Conservation (phyloP, 1,140 invertebrate genomes). For the Brachionus paranguensis region DNA sequence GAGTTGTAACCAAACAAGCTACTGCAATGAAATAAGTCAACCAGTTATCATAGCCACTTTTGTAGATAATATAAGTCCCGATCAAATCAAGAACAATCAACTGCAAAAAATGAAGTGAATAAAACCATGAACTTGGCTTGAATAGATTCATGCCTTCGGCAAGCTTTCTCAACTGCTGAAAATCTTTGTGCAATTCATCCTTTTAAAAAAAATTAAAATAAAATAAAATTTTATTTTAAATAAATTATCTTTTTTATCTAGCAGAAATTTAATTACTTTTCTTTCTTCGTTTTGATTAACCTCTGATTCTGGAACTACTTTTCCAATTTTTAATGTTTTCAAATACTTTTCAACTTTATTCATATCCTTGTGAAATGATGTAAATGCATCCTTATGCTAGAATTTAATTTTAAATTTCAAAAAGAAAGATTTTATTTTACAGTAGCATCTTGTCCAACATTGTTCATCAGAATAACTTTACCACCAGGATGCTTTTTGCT, state of each 20-base stretch:
- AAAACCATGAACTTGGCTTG: background rate
- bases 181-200: constrained; percentile 19
- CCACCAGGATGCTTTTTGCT: constrained; percentile 53
- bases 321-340: background rate
- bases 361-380: background rate
- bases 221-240: background rate
- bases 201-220: background rate
- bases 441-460: constrained; percentile 53
- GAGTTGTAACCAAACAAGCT: background rate
- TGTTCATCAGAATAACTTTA: constrained; percentile 48
- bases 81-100: constrained; percentile 4
- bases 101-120: background rate
- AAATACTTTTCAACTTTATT: background rate
- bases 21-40: background rate
- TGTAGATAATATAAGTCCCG: background rate
- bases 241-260: no score
- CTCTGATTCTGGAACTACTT: background rate
- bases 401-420: no score
- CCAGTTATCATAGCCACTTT: constrained; percentile 11
- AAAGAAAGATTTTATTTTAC: no score
- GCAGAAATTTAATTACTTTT: background rate
- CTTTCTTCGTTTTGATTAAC: background rate
- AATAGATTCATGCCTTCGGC: background rate
- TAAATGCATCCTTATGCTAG: background rate
- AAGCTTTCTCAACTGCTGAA: background rate